Evolutionary conservation across 2,113 vertebrate species (phyloP).

Genomic region (Pseudopodoces humilis): DNA sequence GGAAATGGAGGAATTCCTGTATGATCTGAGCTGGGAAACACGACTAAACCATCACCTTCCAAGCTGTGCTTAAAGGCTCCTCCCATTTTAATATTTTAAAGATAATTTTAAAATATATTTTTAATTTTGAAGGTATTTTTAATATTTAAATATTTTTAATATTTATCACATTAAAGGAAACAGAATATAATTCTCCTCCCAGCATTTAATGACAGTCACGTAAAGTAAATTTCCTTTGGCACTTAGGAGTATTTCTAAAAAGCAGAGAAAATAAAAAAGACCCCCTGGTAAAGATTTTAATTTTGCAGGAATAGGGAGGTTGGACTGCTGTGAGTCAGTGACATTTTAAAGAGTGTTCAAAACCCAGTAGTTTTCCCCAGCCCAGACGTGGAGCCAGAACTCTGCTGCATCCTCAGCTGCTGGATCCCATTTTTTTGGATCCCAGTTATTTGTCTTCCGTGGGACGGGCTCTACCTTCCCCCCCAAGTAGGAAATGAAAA

Average conservation of each 20-base stretch:
- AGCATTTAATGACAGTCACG: not conserved
- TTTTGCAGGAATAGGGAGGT: not conserved
- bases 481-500: not conserved
- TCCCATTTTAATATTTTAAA: not conserved
- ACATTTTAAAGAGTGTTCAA: not conserved
- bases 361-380: not conserved
- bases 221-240: not conserved
- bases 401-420: not conserved
- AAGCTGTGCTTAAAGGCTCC: not conserved
- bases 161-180: not conserved
- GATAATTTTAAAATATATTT: not conserved
- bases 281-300: too few species aligned
- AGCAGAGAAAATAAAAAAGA: not conserved
- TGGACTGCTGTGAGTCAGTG: not conserved
- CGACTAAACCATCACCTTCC: not conserved
- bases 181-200: not conserved
- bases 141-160: not conserved
- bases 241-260: rapidly evolving
- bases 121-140: not conserved
- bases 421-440: not conserved
- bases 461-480: not conserved
- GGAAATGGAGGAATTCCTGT: not conserved
- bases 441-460: not conserved
- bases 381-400: not conserved
- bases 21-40: not conserved